Base-by-base conservation (phyloP, 2,888 invertebrate species). In the Idaea straminata region DNA sequence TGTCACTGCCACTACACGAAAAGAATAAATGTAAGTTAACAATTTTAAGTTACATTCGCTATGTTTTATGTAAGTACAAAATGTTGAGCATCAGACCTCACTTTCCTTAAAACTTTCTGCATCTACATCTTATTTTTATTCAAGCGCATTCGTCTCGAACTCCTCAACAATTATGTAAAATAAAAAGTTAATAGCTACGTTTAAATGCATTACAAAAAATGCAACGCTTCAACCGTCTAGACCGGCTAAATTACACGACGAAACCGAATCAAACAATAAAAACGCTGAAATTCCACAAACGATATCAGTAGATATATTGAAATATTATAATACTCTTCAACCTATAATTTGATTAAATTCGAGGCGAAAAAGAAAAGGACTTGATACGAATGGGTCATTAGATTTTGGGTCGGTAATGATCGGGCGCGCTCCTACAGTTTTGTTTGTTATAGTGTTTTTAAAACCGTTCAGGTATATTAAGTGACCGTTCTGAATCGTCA, bases 281-380 rank as follows among this genome's bases (percentile, higher is more conserved):
- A 92, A 87, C 47, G 84, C 76, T 82, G 79, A 89, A 91, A 90
- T 91, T 88, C 91, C 89, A 87, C 85, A 89, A 91, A 87, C 89
- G 86, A 84, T 89, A 91, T 86, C 87, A 85, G 84, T 82, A 84
- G 85, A 84, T 79, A 84, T 88, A 92, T 91, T 90, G 91, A 91
- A 92, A 92, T 91, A 91, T 92, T 92, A 91, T 89, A 92, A 92
- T 87, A 86, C 82, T 82, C 84, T 83, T 85, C 81, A 92, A 91
- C 92, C 91, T 92, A 91, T 92, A 92, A 92, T 92, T 92, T 92
- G 89, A 92, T 92, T 89, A 92, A 91, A 90, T 86, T 88, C 83
- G 82, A 83, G 81, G 79, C 83, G 81, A 87, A 91, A 88, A 89
- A 88, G 86, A 90, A 88, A 87, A 91, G 83, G 79, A 87, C 80